Base-by-base conservation (phyloP, 2,113 vertebrate genomes). In the Varanus salvator region DNA sequence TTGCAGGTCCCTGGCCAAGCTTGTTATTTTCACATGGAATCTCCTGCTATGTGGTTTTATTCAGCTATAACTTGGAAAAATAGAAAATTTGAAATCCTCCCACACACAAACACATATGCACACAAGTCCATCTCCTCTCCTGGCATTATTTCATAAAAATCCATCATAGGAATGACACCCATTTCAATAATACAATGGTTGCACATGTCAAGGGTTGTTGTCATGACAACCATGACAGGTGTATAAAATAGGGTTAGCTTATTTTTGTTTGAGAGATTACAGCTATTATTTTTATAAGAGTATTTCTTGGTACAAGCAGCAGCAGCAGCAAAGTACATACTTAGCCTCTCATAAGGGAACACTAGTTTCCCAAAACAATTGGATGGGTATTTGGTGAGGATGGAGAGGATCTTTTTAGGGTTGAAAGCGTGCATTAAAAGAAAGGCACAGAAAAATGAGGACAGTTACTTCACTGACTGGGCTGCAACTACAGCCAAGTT, bases 161-260 rank as follows among this genome's bases (percentile, higher is more conserved):
- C 95, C 84, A 93, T 95, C 92, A 84, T 80, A 50, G 64, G 85
- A 92, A 90, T 91, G 93, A 89, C 93, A 89, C 44, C 64, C 66
- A 69, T 85, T 94, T 95, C 91, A 93, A 64, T 84, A 95, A 93
- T 91, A 86, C 90, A 93, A 89, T 80, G 23, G 31, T 91, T 72
- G 77, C 90, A 93, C 90, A 76, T 91, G 85, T 94, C 95, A 95
- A 95, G 95, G 90, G 93, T 74, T 50, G 94, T 95, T 95, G 96
- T 93, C 95, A 95, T 94, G 92, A 95, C 94, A 96, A 95, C 95
- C 54, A 0, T 84, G 89, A 87, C 95, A 96, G 92, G 87, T 95
- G 87, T 84, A 76, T 76, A 44, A 64, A 34, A 90, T 89, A 95
- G 91, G 71, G 86, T 86, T 11, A 81, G 54, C 14, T 17, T 23